Evolutionary conservation across 2,888 invertebrate species (phyloP), one percentile per base, ranked within the genome.

Genomic region (Microplitis manilae): DNA sequence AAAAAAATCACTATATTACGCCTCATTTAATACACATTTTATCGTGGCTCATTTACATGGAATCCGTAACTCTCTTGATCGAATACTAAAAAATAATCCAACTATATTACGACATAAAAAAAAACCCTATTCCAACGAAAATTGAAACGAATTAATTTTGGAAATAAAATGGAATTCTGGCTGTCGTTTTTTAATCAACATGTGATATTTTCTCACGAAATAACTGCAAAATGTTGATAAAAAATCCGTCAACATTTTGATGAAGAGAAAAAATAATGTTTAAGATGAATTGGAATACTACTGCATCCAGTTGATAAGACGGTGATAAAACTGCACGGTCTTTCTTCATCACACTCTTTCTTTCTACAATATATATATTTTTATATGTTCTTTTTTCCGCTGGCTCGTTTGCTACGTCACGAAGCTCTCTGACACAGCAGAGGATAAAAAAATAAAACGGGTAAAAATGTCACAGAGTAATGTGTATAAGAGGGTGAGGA

Each of bases 401-500:
- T 13, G 50, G 50, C 1, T 50, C 50, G 50, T 50, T 50, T 50
- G 50, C 50, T 13, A 50, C 50, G 50, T 50, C 50, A 50, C 9
- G 50, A 50, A 50, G 50, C 50, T 50, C 50, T 50, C 50, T 13
- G 50, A 50, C 50, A 9, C 76, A 30, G 15, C 76, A 30, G 50
- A 50, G 50, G 13, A 50, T 50, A 50, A 50, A 50, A 13, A 13
- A 75, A 67, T 69, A 75, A 65, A 73, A 73, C 20, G 39, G 50
- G 76, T 61, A 60, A 76, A 68, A 74, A 68, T 70, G 67, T 80
- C 62, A 69, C 50, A 68, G 71, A 73, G 30, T 40, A 69, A 67
- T 77, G 70, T 75, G 77, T 69, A 76, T 64, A 60, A 62, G 64
- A 39, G 77, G 69, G 65, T 40, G 30, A 73, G 62, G 20, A 62